These are phyloP conservation scores for Paedocypris sp. DNA, from an alignment of 2,113 vertebrate genomes.

Conservation along the genomic window DNA sequence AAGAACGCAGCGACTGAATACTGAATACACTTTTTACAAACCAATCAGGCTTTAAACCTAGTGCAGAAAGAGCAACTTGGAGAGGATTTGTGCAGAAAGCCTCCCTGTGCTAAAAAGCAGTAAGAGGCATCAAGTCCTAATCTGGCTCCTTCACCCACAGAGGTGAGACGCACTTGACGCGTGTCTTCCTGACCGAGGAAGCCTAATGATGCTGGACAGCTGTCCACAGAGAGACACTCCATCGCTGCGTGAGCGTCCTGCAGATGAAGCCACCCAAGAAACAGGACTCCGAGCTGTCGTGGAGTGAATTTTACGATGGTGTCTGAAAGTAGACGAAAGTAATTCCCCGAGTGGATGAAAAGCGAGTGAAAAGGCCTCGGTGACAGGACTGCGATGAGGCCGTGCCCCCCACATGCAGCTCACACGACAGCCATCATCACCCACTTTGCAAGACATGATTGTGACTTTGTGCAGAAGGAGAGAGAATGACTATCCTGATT, in stretches of 20 bases:
- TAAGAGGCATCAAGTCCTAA: neutral
- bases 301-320: slow-evolving; percentile 5
- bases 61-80: neutral
- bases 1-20: neutral
- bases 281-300: slow-evolving; percentile 3
- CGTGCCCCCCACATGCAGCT: neutral
- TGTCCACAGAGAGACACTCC: slow-evolving; percentile 21
- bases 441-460: slow-evolving; percentile 19
- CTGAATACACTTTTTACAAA: neutral
- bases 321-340: neutral
- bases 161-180: neutral
- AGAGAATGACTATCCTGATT: neutral
- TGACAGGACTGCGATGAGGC: slow-evolving; percentile 10
- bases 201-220: slow-evolving; percentile 22
- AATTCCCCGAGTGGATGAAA: neutral
- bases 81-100: neutral
- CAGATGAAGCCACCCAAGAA: slow-evolving; percentile 7
- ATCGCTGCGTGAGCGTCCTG: slow-evolving; percentile 9
- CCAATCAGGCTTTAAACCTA: neutral
- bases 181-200: neutral
- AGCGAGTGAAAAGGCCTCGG: neutral
- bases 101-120: neutral
- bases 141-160: neutral
- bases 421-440: slow-evolving; percentile 8
- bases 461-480: neutral